These are phyloP conservation scores for Polypterus bichir DNA, from an alignment of 2,113 vertebrate genomes.

Conservation along the genomic window DNA sequence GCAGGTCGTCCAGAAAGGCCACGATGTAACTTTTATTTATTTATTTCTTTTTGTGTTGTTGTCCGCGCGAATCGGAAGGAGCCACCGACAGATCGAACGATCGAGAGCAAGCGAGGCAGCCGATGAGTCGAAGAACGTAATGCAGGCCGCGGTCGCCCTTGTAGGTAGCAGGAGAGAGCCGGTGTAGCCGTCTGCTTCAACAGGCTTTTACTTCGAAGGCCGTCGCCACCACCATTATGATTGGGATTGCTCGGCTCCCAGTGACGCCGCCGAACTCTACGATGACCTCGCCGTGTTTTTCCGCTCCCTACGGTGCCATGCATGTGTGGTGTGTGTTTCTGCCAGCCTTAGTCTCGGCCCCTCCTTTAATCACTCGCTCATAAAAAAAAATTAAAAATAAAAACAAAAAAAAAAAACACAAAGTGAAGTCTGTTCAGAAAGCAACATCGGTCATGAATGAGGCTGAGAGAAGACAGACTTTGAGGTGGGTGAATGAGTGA, in stretches of 20 bases:
- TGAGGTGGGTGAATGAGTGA: conserved; percentile 26
- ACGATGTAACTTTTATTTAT: too few relatives aligned
- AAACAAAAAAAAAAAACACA: conserved; percentile 30
- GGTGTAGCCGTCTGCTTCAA: too few relatives aligned
- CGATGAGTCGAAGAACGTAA: too few relatives aligned
- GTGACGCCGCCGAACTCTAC: conserved; percentile 48
- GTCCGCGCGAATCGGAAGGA: too few relatives aligned
- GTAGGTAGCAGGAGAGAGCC: too few relatives aligned
- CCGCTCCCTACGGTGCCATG: conserved; percentile 65
- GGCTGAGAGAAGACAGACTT: conserved; percentile 63
- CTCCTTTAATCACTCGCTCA: conserved; percentile 39
- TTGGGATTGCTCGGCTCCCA: conserved; percentile 33
- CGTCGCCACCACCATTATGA: conserved; percentile 36
- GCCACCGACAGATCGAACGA: too few relatives aligned
- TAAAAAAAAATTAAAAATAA: conserved; percentile 38
- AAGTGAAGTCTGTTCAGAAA: conserved; percentile 21
- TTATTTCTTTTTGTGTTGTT: too few relatives aligned
- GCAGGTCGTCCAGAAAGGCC: too few relatives aligned
- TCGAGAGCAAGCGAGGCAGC: too few relatives aligned
- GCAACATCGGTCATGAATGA: conserved; percentile 53
- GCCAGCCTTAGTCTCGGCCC: conserved; percentile 47
- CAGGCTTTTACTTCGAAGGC: conserved; percentile 24
- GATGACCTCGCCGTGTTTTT: conserved; percentile 60
- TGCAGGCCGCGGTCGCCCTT: conserved; percentile 6
- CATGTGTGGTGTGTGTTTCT: conserved; percentile 61